Evolutionary conservation across 2,888 invertebrate species (phyloP), one percentile per base, ranked within the genome.

Genomic region (Deroplatys truncata): DNA sequence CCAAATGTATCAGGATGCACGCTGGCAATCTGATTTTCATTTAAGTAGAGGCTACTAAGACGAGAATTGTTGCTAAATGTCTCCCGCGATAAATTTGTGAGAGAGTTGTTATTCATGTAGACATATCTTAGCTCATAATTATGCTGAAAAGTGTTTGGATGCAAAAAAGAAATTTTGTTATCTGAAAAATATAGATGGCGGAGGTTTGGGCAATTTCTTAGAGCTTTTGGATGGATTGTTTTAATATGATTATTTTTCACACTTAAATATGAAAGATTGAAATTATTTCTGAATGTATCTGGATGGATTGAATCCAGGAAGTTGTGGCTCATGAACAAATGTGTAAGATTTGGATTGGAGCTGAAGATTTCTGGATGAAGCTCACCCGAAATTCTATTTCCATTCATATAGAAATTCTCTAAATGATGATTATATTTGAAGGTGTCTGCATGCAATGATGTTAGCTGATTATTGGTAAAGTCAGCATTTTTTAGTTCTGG

Each of bases 201-300:
- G 4, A 87, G 87, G 20, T 87, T 87, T 16, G 43, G 31, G 28
- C 83, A 82, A 31, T 83, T 35, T 87, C 43, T 87, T 15, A 87
- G 28, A n/a, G 35, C 82, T 9, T 83, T 43, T 35, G 87, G 87
- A 31, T 87, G 87, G 31, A 87, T 15, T 35, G 35, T 29, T 7
- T n/a, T 87, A 82, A 87, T 10, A 4, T 31, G n/a, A 29, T 87
- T 87, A 28, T 82, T 82, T 16, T 82, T 87, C 35, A 87, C 15
- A 28, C 43, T 83, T 25, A 87, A 3, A 15, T 87, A 83, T 5
- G 83, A 25, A 13, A 87, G 31, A 35, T 87, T 87, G 2, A 10
- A 35, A 35, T 87, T 87, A 83, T 83, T 87, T 87, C 13, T 83
- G 72, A 87, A 87, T n/a, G 87, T 87, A 25, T 87, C 82, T n/a